phyloP scores from a whole-genome alignment of 2,113 vertebrate genomes.

The Delphinus delphis region DNA sequence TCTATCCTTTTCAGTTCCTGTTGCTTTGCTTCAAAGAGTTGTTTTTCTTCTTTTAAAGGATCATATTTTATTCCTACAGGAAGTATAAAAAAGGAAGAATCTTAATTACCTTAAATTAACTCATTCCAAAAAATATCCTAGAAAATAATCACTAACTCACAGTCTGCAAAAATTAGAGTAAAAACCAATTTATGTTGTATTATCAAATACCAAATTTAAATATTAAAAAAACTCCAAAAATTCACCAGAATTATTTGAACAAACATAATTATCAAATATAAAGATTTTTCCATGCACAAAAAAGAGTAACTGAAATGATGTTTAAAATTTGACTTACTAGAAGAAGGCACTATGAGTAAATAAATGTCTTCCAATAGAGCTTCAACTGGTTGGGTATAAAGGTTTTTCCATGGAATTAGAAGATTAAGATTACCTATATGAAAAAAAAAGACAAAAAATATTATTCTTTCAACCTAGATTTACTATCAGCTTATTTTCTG shows the following conservation, averaged over 20 bases:
- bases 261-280: not conserved
- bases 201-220: slow-evolving; percentile 38
- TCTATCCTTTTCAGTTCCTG: slow-evolving; percentile 96
- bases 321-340: slow-evolving; percentile 87
- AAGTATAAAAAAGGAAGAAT: slow-evolving; percentile 17
- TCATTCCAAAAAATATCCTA: slow-evolving; percentile 8
- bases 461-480: slow-evolving; percentile 1
- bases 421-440: slow-evolving; percentile 91
- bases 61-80: slow-evolving; percentile 95
- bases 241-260: not conserved
- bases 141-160: slow-evolving; percentile 49
- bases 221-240: not conserved
- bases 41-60: slow-evolving; percentile 94
- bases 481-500: not conserved
- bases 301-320: not conserved
- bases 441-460: not conserved
- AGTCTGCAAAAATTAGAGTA: not conserved
- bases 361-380: slow-evolving; percentile 95
- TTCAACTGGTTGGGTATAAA: slow-evolving; percentile 96
- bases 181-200: slow-evolving; percentile 12
- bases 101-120: not conserved
- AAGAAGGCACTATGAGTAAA: slow-evolving; percentile 96
- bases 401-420: slow-evolving; percentile 97
- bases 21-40: slow-evolving; percentile 93
- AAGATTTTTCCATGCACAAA: not conserved